Evolutionary conservation across 2,888 invertebrate species (phyloP), one percentile per base, ranked within the genome.

Genomic region (Idaea biselata): DNA sequence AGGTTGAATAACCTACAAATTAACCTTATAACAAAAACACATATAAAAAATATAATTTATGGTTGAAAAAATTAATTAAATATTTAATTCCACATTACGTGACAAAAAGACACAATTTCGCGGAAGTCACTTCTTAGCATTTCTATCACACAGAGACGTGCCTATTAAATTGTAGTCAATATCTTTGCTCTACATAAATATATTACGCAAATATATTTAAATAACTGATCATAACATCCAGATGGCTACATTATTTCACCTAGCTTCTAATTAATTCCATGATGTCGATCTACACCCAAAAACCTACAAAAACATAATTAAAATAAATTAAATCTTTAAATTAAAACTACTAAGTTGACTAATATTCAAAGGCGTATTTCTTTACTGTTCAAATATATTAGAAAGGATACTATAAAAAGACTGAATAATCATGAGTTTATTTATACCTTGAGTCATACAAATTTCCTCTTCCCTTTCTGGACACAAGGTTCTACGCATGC

Each of bases 401-500:
- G 44, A 44, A 44, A 44, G 44, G 44, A 44, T 44, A 44, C 5
- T 1, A 25, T 44, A 44, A 14, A 44, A 44, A 44, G 7, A 44
- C 44, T 56, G 56, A 56, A 56, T 56, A 56, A 56, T 8, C 18
- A 56, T 56, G 14, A 56, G 56, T 56, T 18, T 79, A 79, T 81
- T 76, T 75, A 74, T 79, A 78, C 64, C 69, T 64, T 72, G 67
- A 72, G 63, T 72, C 72, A 70, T 64, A 68, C 65, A 64, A 57
- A 67, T 74, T 79, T 80, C 80, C 79, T 73, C 63, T 74, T 73
- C 76, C 73, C 74, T 74, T 78, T 72, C 67, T 69, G 67, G 66
- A 63, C 60, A 59, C 64, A 60, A 61, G 61, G 31, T 58, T 61
- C 61, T 58, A 60, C 56, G 67, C 67, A 67, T 71, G 59, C 66